Evolutionary conservation across 2,797 vertebrate species (phyloP).

Genomic region (Centropyge bicolor): DNA sequence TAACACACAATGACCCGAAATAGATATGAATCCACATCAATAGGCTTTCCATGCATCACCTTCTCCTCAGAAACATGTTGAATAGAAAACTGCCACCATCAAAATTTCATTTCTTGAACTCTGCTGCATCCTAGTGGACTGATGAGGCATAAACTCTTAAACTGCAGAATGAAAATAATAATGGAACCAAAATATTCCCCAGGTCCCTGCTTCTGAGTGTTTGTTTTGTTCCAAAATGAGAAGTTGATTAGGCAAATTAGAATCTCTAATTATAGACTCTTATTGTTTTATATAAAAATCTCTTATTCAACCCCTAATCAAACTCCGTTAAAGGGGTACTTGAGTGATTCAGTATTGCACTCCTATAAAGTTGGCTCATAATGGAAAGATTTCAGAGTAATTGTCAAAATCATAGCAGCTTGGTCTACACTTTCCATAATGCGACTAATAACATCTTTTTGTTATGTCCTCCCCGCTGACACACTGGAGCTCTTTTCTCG

Average conservation of each 20-base stretch:
- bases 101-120: slow-evolving; percentile 19
- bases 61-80: background rate
- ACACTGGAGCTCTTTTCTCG: background rate
- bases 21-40: background rate
- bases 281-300: background rate
- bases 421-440: background rate
- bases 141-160: slow-evolving; percentile 7
- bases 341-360: background rate
- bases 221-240: background rate
- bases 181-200: background rate
- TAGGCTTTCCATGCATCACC: background rate
- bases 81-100: rapidly evolving
- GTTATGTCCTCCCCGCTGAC: background rate
- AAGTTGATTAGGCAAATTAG: background rate
- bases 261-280: background rate
- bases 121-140: slow-evolving; percentile 65
- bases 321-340: background rate
- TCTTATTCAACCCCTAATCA: background rate
- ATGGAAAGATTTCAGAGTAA: background rate
- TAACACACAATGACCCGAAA: background rate
- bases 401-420: background rate
- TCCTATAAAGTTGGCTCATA: background rate
- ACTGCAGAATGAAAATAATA: background rate
- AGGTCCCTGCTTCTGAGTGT: background rate
- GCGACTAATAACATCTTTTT: background rate